Evolutionary conservation across 2,797 vertebrate genomes (phyloP).

Genomic region (Neosalanx taihuensis): DNA sequence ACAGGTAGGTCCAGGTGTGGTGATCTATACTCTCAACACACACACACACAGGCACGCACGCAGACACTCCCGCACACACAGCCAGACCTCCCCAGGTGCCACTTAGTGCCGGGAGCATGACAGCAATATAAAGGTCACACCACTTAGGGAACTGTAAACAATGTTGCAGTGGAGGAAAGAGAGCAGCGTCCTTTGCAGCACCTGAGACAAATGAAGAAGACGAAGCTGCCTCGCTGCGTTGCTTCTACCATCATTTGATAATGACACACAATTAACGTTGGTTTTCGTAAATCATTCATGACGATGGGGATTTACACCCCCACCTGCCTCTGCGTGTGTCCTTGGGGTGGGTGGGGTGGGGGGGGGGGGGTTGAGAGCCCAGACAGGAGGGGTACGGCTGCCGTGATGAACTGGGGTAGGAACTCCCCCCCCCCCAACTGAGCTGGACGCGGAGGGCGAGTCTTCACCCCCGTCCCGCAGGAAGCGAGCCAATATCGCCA

Average conservation of each 20-base stretch:
- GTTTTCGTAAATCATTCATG: neutral
- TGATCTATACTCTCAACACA: neutral
- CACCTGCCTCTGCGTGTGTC: neutral
- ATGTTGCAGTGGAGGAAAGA: neutral
- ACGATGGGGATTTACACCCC: neutral
- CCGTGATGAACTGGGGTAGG: constrained; percentile 61
- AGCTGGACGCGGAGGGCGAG: constrained; percentile 55
- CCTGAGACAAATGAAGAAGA: constrained; percentile 1
- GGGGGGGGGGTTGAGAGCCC: no score
- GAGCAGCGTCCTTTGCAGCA: neutral
- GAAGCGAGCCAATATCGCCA: constrained; percentile 68
- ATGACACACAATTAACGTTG: neutral
- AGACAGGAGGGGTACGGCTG: constrained; percentile 29
- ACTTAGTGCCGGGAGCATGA: neutral
- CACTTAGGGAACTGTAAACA: neutral
- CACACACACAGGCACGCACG: constrained; percentile 3
- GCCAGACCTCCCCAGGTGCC: constrained; percentile 1
- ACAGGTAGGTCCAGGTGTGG: no score
- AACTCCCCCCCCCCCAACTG: constrained; percentile 34
- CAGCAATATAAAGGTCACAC: constrained; percentile 20
- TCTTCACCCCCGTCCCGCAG: constrained; percentile 43
- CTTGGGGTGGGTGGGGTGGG: no score
- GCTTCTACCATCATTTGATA: neutral
- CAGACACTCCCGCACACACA: neutral
- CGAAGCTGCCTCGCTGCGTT: neutral